Evolutionary conservation across 1,140 invertebrate genomes (phyloP).

Genomic region (Hycleus cichorii): DNA sequence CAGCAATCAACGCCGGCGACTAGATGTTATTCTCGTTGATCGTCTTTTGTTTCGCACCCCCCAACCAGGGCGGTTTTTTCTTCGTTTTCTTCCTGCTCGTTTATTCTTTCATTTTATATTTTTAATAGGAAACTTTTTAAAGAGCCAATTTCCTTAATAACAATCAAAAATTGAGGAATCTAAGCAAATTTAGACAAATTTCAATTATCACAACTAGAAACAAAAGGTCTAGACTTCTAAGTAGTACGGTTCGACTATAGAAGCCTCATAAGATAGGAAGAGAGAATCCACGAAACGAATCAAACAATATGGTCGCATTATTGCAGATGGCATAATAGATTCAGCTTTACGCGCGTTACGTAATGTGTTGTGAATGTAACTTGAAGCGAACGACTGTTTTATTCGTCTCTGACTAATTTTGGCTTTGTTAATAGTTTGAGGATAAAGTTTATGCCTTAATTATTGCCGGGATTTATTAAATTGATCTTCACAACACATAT

Average conservation of each 20-base stretch:
- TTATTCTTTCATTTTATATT: neutral
- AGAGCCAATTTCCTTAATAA: too few relatives aligned
- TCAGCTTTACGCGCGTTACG: constrained; percentile 17
- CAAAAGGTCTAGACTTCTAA: neutral
- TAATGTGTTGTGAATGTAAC: constrained; percentile 23
- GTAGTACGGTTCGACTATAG: too few relatives aligned
- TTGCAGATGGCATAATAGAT: constrained; percentile 17
- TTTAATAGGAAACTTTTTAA: too few relatives aligned
- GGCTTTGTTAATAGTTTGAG: constrained; percentile 36
- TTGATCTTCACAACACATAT: constrained; percentile 23
- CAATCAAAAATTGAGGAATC: too few relatives aligned
- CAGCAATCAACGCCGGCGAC: constrained; percentile 31
- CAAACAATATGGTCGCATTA: constrained; percentile 18
- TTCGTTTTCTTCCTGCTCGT: constrained; percentile 17
- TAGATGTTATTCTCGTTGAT: constrained; percentile 27
- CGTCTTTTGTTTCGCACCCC: constrained; percentile 24
- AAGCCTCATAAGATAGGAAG: neutral
- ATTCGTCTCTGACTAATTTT: constrained; percentile 32
- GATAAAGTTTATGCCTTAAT: constrained; percentile 35
- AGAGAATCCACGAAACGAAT: constrained; percentile 15
- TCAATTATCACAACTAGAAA: constrained; percentile 9
- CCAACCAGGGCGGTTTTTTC: constrained; percentile 23
- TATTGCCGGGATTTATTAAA: constrained; percentile 36
- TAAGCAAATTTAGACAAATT: neutral
- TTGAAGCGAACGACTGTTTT: constrained; percentile 24